A percentile compares a stretch with the other conserved stretches of the same genome.
Evolutionary conservation across 1,140 invertebrate genomes (phyloP).

Genomic region (Aphis gossypii): DNA sequence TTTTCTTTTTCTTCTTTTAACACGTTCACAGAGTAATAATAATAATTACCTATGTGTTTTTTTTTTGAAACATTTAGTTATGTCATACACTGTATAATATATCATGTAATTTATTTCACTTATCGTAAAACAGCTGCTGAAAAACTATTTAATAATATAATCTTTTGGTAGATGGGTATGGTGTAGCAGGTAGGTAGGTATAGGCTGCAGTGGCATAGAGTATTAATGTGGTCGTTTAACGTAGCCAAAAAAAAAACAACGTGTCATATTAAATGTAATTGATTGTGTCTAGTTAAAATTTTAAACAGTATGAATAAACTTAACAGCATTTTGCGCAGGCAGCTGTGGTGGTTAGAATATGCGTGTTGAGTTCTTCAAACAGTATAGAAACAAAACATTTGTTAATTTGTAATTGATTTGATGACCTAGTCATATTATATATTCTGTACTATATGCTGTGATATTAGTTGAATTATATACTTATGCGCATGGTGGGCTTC

Average conservation of each 20-base stretch:
- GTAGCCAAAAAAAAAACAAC: not conserved
- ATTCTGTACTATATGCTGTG: not conserved
- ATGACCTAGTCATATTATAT: not conserved
- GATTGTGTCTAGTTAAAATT: conserved; percentile 14
- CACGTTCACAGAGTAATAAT: not conserved
- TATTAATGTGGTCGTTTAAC: not conserved
- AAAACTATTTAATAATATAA: not conserved
- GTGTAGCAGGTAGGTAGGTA: not conserved
- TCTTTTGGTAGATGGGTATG: not conserved
- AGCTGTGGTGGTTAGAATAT: not conserved
- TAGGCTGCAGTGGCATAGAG: not conserved
- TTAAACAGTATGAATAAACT: not conserved
- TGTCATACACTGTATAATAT: not conserved
- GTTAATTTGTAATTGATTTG: not conserved
- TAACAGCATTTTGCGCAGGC: not conserved
- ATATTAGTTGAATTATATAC: not conserved
- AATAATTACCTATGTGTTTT: not conserved
- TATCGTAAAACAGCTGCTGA: not conserved
- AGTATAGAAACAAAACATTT: not conserved
- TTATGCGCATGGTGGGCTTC: too few relatives aligned
- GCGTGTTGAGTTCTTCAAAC: not conserved
- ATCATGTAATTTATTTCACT: conserved; percentile 14
- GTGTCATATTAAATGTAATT: not conserved
- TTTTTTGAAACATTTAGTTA: not conserved
- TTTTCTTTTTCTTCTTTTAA: not conserved